Base-by-base conservation (phyloP, 2,113 vertebrate species). In the Alaudala cheleensis region DNA sequence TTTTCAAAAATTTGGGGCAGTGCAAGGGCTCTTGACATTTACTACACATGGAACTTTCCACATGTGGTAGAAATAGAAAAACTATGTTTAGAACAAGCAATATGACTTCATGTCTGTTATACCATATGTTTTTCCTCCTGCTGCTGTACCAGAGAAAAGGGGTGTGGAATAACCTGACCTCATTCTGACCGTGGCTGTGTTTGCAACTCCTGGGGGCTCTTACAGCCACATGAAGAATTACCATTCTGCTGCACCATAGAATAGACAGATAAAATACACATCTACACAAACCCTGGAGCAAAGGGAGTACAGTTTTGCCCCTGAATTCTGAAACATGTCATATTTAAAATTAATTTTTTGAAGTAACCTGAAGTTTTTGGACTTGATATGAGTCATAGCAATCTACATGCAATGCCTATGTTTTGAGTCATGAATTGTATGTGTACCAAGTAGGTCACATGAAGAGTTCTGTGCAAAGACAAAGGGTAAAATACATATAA, bases 111-210 rank as follows among this genome's bases (percentile, higher is more conserved):
- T 94, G 89, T 94, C 95, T 96, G 91, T 94, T 96, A 37, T 89
- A 47, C 95, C 95, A 95, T 96, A 93, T 91, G 92, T 62, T 94
- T 97, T 95, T 56, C 92, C 92, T 94, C 85, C 90, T 96, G 95
- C 93, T 92, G 72, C 81, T 78, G 33, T 89, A 67, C 26, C 62
- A 87, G 80, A 81, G 71, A 87, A 91, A 66, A 88, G 61, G 34
- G 83, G 72, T 79, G 61, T 87, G 72, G 57, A 88, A 71, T 78
- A 93, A 64, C 91, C 66, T 96, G 95, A 95, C 92, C 93, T 95
- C 79, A 70, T 94, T 94, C 88, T 88, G 85, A 85, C 77, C 18
- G 0, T 56, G 79, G 31, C 79, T 88, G 65, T 88, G 47, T 76
- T 77, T 83, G 71, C 83, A 90, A 86, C 70, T 97, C 92, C 92